Evolutionary conservation across 2,797 vertebrate species (phyloP).

Genomic region (Leptodactylus fallax): DNA sequence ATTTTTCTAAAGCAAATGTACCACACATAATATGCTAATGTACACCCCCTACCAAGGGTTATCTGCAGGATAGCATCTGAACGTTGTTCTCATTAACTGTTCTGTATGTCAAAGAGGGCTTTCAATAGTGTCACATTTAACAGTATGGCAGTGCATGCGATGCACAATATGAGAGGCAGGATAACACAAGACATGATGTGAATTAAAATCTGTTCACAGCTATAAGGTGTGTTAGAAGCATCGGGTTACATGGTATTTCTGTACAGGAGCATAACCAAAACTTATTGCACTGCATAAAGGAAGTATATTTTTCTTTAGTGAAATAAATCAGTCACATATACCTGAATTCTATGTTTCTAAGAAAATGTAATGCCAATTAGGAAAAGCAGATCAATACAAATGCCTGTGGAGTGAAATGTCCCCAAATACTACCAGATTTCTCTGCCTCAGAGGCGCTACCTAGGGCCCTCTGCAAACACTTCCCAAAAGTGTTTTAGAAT

Average conservation of each 20-base stretch:
- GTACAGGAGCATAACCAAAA: neutral
- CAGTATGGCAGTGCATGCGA: neutral
- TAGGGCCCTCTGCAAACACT: too few relatives aligned
- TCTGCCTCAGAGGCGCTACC: too few relatives aligned
- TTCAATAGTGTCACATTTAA: slow-evolving; percentile 44
- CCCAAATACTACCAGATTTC: too few relatives aligned
- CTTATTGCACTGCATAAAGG: neutral
- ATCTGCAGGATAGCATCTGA: slow-evolving; percentile 46
- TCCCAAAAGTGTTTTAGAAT: too few relatives aligned
- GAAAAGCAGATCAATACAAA: too few relatives aligned
- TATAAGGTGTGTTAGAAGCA: slow-evolving; percentile 5
- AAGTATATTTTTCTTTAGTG: neutral
- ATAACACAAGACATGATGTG: neutral
- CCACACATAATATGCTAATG: slow-evolving; percentile 69
- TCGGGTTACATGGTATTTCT: neutral
- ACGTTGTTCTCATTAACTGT: slow-evolving; percentile 37
- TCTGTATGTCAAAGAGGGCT: slow-evolving; percentile 38
- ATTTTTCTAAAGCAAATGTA: slow-evolving; percentile 67
- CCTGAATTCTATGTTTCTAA: neutral
- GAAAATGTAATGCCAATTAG: too few relatives aligned
- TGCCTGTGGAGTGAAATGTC: too few relatives aligned
- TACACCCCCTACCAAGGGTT: slow-evolving; percentile 63
- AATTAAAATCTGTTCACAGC: slow-evolving; percentile 5
- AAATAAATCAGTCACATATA: neutral
- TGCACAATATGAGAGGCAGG: slow-evolving; percentile 18